Evolutionary conservation across 2,888 invertebrate species (phyloP).

Genomic region (Drosophila nigricruria): DNA sequence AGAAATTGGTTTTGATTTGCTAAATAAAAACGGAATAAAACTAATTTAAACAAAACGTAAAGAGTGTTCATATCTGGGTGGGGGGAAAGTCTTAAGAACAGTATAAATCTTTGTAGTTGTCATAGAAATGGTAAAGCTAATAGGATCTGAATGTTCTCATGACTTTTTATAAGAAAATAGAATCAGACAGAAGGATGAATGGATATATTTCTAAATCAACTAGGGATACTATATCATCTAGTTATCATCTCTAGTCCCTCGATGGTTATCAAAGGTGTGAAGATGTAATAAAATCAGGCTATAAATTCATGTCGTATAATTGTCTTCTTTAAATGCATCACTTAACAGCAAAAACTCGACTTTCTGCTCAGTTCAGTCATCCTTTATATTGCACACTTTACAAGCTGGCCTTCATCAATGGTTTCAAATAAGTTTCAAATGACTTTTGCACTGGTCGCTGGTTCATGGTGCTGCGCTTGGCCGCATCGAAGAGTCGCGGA

Average conservation of each 20-base stretch:
- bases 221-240: neutral
- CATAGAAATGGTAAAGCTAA: no score
- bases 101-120: neutral
- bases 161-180: no score
- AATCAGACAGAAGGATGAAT: neutral
- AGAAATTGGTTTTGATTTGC: constrained; percentile 80
- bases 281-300: neutral
- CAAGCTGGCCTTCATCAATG: constrained; percentile 91
- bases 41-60: constrained; percentile 72
- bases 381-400: constrained; percentile 82
- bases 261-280: neutral
- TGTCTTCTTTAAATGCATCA: constrained; percentile 5
- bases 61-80: neutral
- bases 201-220: neutral
- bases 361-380: no score
- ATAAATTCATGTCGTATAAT: neutral
- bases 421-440: constrained; percentile 90
- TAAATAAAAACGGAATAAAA: constrained; percentile 82
- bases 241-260: neutral
- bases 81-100: neutral
- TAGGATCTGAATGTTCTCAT: no score
- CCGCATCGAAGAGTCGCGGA: constrained; percentile 91
- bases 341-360: neutral
- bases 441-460: constrained; percentile 90
- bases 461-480: constrained; percentile 93